These are phyloP conservation scores for Sitophilus oryzae DNA, from an alignment of 1,140 invertebrate species.

Conservation along the genomic window DNA sequence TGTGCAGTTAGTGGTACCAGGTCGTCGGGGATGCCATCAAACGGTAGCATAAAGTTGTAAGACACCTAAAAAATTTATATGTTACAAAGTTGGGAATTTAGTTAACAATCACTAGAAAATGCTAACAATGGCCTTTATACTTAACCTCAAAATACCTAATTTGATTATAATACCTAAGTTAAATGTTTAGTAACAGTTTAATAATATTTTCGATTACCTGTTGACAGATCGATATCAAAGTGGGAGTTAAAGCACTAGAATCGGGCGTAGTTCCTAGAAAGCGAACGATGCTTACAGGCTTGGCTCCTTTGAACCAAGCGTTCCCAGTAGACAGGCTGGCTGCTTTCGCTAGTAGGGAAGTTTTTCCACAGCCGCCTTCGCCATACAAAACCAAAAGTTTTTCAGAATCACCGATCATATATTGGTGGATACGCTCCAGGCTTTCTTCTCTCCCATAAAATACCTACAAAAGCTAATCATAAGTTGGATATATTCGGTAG, in stretches of 20 bases:
- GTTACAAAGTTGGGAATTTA: no score
- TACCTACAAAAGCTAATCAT: no score
- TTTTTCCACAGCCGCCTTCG: constrained; percentile 94
- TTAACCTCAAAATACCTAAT: no score
- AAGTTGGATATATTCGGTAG: no score
- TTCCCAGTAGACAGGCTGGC: constrained; percentile 67
- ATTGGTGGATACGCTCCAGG: constrained; percentile 72
- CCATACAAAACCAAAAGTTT: constrained; percentile 92
- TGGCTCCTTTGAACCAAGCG: constrained; percentile 66
- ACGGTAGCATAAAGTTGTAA: constrained; percentile 88
- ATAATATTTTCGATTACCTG: constrained; percentile 53
- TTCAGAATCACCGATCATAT: constrained; percentile 79
- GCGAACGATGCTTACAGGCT: constrained; percentile 82
- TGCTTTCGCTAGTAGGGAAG: constrained; percentile 89
- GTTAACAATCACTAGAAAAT: no score
- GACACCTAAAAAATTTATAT: constrained; percentile 74
- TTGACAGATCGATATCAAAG: constrained; percentile 91
- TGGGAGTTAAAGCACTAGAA: constrained; percentile 88
- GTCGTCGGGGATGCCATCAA: constrained; percentile 93
- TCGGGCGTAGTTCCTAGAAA: constrained; percentile 97
- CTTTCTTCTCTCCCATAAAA: constrained; percentile 92
- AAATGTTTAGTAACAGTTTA: neutral
- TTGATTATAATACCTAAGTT: no score
- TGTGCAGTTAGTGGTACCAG: constrained; percentile 90
- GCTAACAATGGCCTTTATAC: no score